phyloP scores from a whole-genome alignment of 2,888 invertebrate genomes.

The Acrocyrtus sp. region DNA sequence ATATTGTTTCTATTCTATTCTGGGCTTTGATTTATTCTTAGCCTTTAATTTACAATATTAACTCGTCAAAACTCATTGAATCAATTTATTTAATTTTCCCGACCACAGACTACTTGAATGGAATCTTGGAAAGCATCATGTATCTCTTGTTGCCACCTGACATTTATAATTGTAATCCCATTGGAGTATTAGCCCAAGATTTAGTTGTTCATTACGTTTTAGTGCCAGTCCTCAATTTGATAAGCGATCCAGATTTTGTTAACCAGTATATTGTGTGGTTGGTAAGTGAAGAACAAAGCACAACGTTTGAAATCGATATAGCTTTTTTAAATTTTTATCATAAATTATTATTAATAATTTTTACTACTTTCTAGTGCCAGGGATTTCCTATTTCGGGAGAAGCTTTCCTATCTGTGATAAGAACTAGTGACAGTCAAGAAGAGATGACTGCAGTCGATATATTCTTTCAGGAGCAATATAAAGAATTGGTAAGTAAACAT shows the following conservation, averaged over 20 bases:
- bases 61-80: too few relatives aligned
- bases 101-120: conserved; percentile 81
- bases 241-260: conserved; percentile 91
- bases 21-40: not conserved
- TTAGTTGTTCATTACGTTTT: conserved; percentile 79
- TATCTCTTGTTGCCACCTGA: conserved; percentile 85
- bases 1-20: too few relatives aligned
- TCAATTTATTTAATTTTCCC: too few relatives aligned
- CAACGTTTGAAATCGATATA: too few relatives aligned
- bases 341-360: not conserved
- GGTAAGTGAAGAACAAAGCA: conserved; percentile 74
- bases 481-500: conserved; percentile 48
- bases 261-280: conserved; percentile 89
- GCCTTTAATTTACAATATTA: conserved; percentile 7
- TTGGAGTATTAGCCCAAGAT: conserved; percentile 81
- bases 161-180: conserved; percentile 84
- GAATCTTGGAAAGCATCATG: conserved; percentile 82
- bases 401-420: conserved; percentile 83
- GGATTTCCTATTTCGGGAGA: conserved; percentile 83
- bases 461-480: conserved; percentile 67
- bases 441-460: conserved; percentile 85
- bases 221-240: conserved; percentile 75
- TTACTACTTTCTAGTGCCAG: conserved; percentile 75
- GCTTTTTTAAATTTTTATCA: not conserved
- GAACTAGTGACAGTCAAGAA: conserved; percentile 81